A percentile compares a stretch with the other conserved stretches of the same genome.
phyloP scores from a whole-genome alignment of 2,888 invertebrate genomes.

The Nemoura dubitans region DNA sequence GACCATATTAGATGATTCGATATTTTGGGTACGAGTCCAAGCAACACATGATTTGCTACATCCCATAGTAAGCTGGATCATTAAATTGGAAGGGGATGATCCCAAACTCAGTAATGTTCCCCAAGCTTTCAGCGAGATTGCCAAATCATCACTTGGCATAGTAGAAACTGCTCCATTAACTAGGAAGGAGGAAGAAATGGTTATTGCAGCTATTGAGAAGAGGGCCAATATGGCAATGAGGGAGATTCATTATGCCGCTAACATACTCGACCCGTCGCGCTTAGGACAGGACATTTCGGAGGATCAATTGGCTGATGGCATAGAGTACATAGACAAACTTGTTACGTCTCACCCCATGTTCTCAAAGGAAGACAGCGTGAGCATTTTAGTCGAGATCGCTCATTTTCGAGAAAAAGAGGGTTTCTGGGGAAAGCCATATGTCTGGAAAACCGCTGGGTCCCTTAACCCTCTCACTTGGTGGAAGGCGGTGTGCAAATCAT shows the following conservation, averaged over 20 bases:
- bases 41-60: no score
- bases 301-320: background rate
- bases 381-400: background rate
- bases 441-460: background rate
- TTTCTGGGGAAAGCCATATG: background rate
- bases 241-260: background rate
- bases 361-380: background rate
- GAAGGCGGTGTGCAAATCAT: background rate
- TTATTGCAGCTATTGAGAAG: background rate
- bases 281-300: background rate
- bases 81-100: background rate
- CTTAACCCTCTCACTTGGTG: background rate
- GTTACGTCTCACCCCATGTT: background rate
- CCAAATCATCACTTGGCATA: no score
- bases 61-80: no score
- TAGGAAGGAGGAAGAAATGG: background rate
- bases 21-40: slow-evolving; percentile 19
- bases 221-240: background rate
- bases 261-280: background rate
- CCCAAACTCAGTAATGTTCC: background rate
- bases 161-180: background rate
- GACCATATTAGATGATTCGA: background rate
- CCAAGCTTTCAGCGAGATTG: background rate
- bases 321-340: background rate
- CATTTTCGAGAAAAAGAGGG: background rate